Percentiles rank a stretch among this genome's conserved stretches.
Conservation (phyloP, 2,888 invertebrate genomes). For the Scaptomyza cyrtandrae region DNA sequence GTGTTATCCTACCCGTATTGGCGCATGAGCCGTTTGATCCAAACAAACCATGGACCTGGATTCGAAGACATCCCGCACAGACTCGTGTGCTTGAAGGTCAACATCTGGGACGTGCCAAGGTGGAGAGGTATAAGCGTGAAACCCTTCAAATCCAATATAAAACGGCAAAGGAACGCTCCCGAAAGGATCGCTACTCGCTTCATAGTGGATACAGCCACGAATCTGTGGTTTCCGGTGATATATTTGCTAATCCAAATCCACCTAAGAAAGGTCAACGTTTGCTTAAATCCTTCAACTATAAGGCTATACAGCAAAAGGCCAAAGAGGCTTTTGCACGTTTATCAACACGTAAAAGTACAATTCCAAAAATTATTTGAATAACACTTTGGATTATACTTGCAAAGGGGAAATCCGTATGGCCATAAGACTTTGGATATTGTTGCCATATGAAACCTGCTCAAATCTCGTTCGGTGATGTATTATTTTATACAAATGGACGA, state of each 20-base stretch:
- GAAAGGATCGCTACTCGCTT: not conserved
- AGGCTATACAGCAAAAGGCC: not conserved
- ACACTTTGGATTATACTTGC: no score
- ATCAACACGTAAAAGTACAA: not conserved
- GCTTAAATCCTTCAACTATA: slow-evolving; percentile 15
- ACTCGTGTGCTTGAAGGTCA: slow-evolving; percentile 13
- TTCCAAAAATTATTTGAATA: no score
- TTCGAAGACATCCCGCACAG: slow-evolving; percentile 42
- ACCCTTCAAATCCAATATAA: not conserved
- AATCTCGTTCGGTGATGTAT: no score
- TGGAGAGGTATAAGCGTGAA: slow-evolving; percentile 19
- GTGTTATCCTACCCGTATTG: slow-evolving; percentile 29
- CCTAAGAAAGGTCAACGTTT: not conserved
- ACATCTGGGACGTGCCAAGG: slow-evolving; percentile 3
- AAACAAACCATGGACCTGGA: slow-evolving; percentile 48
- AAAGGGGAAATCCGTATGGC: no score
- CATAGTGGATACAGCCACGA: not conserved
- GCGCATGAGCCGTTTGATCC: slow-evolving; percentile 42
- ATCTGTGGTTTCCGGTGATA: not conserved
- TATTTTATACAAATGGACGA: no score
- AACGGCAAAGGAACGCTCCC: not conserved
- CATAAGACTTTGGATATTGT: no score
- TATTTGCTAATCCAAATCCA: slow-evolving; percentile 19
- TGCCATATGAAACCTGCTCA: no score
- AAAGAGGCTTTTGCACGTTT: not conserved